phyloP scores from a whole-genome alignment of 2,888 invertebrate species.

The Ischnus inquisitorius region DNA sequence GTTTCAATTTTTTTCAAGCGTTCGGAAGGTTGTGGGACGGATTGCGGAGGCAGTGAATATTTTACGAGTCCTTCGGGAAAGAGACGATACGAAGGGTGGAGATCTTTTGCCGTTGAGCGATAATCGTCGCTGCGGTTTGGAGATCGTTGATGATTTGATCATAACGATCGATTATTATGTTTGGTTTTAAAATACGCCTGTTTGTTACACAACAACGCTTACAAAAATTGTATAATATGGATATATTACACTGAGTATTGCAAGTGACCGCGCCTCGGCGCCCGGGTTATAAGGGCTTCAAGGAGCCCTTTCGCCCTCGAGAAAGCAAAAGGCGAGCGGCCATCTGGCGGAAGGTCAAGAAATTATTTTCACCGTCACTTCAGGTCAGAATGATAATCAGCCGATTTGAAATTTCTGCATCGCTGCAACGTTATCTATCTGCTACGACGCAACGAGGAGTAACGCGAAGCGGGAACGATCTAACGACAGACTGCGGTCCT shows the following conservation, averaged over 20 bases:
- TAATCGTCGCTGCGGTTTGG: not conserved
- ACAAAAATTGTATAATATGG: conserved; percentile 67
- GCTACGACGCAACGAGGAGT: no score
- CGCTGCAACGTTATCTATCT: not conserved
- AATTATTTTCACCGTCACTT: not conserved
- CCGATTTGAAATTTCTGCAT: not conserved
- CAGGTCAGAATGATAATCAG: not conserved
- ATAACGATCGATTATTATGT: conserved; percentile 36
- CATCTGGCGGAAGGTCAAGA: not conserved
- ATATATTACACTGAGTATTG: conserved; percentile 65
- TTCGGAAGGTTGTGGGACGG: not conserved
- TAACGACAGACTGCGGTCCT: no score
- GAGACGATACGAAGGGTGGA: not conserved
- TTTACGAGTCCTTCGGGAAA: not conserved
- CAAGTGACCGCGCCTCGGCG: not conserved
- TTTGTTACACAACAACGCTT: not conserved
- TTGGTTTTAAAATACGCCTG: not conserved
- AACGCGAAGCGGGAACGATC: no score
- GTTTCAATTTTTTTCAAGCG: not conserved
- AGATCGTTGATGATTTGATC: conserved; percentile 13
- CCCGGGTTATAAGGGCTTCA: not conserved
- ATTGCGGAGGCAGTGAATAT: not conserved
- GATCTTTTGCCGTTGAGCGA: not conserved
- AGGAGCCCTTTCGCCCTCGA: conserved; percentile 11
- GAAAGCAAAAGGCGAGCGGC: not conserved